phyloP scores from a whole-genome alignment of 2,888 invertebrate genomes.

The Pyrochroa serraticornis region DNA sequence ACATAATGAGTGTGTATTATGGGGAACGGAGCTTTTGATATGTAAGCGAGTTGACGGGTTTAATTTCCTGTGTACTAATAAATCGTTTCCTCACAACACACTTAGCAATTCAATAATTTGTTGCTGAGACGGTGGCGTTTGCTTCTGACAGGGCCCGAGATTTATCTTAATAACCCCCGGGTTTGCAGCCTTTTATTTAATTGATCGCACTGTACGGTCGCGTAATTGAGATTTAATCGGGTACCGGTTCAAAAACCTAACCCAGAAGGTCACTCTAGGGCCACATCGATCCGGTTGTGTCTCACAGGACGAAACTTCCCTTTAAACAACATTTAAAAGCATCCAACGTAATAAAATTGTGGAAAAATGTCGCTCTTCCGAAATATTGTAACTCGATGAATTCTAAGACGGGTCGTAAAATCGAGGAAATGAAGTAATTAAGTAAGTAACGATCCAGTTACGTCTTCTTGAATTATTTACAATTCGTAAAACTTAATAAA shows the following conservation, averaged over 20 bases:
- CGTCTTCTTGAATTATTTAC: no score
- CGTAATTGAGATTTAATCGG: conserved; percentile 12
- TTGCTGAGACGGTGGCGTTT: conserved; percentile 13
- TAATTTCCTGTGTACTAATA: conserved; percentile 40
- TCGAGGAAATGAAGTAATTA: no score
- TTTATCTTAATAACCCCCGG: conserved; percentile 22
- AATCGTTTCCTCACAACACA: conserved; percentile 36
- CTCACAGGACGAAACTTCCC: no score
- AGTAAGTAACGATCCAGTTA: no score
- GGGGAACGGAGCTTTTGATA: conserved; percentile 6
- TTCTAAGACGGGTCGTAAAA: no score
- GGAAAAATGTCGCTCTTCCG: no score
- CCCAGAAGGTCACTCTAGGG: not conserved
- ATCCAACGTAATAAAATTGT: no score
- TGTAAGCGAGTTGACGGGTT: conserved; percentile 27
- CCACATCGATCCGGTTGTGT: not conserved
- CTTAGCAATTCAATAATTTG: conserved; percentile 34
- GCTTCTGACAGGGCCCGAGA: conserved; percentile 21
- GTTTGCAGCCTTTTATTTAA: conserved; percentile 20
- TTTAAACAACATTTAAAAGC: no score
- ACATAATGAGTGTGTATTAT: conserved; percentile 2
- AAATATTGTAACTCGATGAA: no score
- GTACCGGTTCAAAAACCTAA: not conserved
- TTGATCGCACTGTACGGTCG: conserved; percentile 7
- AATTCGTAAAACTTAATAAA: no score